A percentile compares a stretch with the other conserved stretches of the same genome.
These are phyloP conservation scores for Adelosebastes latens DNA, from an alignment of 2,797 vertebrate genomes.

Conservation along the genomic window DNA sequence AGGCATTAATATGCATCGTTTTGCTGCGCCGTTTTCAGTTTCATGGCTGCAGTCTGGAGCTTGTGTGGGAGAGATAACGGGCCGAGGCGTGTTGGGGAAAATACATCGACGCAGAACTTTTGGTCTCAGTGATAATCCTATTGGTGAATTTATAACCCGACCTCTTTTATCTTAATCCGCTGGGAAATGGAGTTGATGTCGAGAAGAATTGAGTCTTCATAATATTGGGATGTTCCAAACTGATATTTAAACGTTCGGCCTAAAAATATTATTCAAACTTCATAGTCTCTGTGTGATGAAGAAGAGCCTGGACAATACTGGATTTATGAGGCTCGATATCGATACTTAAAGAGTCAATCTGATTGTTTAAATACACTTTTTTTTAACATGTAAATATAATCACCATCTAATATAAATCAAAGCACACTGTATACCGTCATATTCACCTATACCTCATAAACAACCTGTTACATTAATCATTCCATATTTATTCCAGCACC, in stretches of 20 bases:
- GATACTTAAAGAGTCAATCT: not conserved
- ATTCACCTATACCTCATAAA: not conserved
- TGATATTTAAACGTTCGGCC: not conserved
- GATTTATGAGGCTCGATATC: not conserved
- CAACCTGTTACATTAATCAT: not conserved
- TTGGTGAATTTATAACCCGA: slow-evolving; percentile 46
- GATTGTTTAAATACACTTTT: not conserved
- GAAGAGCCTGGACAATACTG: not conserved
- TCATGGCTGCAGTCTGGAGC: slow-evolving; percentile 51
- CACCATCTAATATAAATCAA: not conserved
- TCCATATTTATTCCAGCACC: not conserved
- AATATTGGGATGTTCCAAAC: not conserved
- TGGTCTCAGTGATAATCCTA: slow-evolving; percentile 55
- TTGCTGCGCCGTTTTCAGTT: slow-evolving; percentile 19
- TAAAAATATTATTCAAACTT: not conserved
- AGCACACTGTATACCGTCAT: not conserved
- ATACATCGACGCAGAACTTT: slow-evolving; percentile 51
- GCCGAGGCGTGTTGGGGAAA: slow-evolving; percentile 43
- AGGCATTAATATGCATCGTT: slow-evolving; percentile 54
- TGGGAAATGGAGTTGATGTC: slow-evolving; percentile 29
- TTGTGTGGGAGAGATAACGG: slow-evolving; percentile 62
- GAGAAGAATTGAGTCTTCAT: slow-evolving; percentile 17
- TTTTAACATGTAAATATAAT: not conserved
- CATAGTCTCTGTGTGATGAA: not conserved
- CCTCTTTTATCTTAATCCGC: slow-evolving; percentile 45